phyloP scores from a whole-genome alignment of 2,797 vertebrate species.

The Tauraco hartlaubi region DNA sequence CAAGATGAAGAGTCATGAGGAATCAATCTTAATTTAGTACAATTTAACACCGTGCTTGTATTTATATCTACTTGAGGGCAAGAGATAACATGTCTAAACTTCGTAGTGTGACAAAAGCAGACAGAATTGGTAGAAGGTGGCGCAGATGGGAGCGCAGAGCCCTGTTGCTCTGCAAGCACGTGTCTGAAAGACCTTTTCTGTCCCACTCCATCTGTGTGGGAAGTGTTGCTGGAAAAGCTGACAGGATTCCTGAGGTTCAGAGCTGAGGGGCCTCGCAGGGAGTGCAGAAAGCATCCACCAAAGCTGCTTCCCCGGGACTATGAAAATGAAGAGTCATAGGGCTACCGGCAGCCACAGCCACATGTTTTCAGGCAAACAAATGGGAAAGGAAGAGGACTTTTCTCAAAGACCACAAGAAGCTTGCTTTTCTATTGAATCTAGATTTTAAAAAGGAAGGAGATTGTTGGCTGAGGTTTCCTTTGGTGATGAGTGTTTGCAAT shows the following conservation, averaged over 20 bases:
- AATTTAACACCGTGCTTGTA: background rate
- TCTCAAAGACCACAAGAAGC: background rate
- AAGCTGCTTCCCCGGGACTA: background rate
- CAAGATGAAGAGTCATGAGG: background rate
- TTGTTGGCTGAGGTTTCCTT: background rate
- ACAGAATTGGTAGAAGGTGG: background rate
- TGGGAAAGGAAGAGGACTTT: background rate
- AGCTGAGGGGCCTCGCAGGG: background rate
- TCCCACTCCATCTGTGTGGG: background rate
- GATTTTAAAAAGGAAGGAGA: background rate
- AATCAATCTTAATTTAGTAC: constrained; percentile 37
- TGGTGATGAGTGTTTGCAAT: background rate
- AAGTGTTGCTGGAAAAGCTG: constrained; percentile 67
- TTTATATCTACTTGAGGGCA: constrained; percentile 26
- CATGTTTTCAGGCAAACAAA: background rate
- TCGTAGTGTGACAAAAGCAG: background rate
- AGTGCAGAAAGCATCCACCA: background rate
- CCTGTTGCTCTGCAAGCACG: background rate
- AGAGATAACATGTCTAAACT: background rate
- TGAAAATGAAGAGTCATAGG: background rate
- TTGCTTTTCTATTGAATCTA: background rate
- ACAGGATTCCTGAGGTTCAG: background rate
- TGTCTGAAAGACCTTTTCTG: constrained; percentile 13
- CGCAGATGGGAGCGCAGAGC: background rate
- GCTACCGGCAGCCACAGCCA: background rate